phyloP scores from a whole-genome alignment of 2,888 invertebrate species.

The Drosophila quinaria region DNA sequence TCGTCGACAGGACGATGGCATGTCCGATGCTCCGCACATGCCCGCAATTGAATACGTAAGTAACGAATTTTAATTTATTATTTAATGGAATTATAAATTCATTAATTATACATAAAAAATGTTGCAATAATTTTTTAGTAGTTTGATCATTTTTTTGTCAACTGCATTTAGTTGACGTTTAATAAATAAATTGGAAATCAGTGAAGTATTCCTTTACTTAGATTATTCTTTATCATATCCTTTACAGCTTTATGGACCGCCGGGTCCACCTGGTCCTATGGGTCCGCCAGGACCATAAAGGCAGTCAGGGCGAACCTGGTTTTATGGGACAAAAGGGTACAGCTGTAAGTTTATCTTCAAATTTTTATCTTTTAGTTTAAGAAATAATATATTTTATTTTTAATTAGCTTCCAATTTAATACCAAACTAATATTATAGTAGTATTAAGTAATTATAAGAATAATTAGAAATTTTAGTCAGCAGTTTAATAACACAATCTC shows the following conservation, averaged over 20 bases:
- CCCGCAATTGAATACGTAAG: conserved; percentile 86
- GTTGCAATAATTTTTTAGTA: too few relatives aligned
- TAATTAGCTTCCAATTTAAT: neutral
- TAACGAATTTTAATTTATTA: too few relatives aligned
- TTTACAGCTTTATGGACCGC: conserved; percentile 88
- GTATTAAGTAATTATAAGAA: too few relatives aligned
- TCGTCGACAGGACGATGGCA: conserved; percentile 85
- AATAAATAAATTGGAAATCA: too few relatives aligned
- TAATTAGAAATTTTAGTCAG: too few relatives aligned
- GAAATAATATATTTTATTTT: neutral
- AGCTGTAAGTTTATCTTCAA: conserved; percentile 87
- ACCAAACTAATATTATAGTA: too few relatives aligned
- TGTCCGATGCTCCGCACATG: conserved; percentile 86
- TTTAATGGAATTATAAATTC: too few relatives aligned
- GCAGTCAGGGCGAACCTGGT: conserved; percentile 88
- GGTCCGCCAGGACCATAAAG: conserved; percentile 90
- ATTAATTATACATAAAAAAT: too few relatives aligned
- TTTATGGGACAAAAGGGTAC: conserved; percentile 93
- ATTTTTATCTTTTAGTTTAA: too few relatives aligned
- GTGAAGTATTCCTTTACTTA: conserved; percentile 2
- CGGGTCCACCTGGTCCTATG: conserved; percentile 87
- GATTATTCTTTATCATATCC: neutral
- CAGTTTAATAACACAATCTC: too few relatives aligned
- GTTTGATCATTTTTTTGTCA: too few relatives aligned
- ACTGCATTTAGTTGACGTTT: too few relatives aligned